Conservation (phyloP, 2,888 invertebrate species). For the Pterostichus madidus region DNA sequence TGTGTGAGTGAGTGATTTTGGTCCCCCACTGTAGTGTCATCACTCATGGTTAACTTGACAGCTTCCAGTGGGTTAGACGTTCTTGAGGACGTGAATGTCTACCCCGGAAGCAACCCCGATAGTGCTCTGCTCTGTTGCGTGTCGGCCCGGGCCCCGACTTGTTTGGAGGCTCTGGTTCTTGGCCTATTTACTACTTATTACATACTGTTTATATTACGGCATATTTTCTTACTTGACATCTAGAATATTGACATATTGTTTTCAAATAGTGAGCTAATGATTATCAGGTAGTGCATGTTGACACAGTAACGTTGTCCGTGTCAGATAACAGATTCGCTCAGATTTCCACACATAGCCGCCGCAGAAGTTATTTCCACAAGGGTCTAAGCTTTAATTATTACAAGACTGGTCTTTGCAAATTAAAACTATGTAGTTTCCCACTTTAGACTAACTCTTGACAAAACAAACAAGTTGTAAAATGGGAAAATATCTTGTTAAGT, state of each 20-base stretch:
- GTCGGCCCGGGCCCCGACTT: slow-evolving; percentile 65
- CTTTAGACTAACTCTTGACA: no score
- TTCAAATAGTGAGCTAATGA: slow-evolving; percentile 62
- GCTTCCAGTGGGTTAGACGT: slow-evolving; percentile 33
- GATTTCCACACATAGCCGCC: background rate
- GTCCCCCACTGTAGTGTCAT: slow-evolving; percentile 31
- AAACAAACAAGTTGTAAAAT: no score
- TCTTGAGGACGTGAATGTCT: slow-evolving; percentile 54
- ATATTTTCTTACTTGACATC: slow-evolving; percentile 53
- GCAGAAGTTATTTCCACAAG: background rate
- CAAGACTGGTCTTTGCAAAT: no score
- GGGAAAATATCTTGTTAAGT: no score
- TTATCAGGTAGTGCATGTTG: slow-evolving; percentile 65
- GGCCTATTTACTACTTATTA: slow-evolving; percentile 57
- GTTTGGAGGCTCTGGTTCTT: slow-evolving; percentile 64
- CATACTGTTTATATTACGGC: slow-evolving; percentile 54
- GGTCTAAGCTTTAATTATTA: background rate
- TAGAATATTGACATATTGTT: slow-evolving; percentile 59
- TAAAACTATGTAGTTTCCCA: no score
- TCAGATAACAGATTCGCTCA: background rate
- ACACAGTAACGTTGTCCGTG: slow-evolving; percentile 62
- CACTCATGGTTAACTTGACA: slow-evolving; percentile 44
- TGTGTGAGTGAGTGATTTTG: background rate
- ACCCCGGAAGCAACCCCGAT: slow-evolving; percentile 51
- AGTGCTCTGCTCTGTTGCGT: slow-evolving; percentile 64